Evolutionary conservation across 2,113 vertebrate species (phyloP).

Genomic region (Antechinus stuartii): DNA sequence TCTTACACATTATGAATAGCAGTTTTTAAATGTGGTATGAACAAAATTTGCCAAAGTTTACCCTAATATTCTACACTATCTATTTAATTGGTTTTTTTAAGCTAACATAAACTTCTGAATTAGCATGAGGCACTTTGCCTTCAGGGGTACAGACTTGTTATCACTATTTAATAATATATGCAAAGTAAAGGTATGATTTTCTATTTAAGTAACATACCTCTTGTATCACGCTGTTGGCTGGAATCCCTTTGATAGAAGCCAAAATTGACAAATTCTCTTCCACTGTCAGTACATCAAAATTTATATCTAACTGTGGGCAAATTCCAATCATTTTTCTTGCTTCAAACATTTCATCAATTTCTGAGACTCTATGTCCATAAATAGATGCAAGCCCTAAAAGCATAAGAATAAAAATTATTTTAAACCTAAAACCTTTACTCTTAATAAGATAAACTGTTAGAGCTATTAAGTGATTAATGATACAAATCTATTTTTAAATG

Average conservation of each 20-base stretch:
- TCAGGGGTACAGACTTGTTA: conserved; percentile 47
- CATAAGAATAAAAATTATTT: conserved; percentile 46
- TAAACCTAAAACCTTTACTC: conserved; percentile 34
- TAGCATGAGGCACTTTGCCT: conserved; percentile 8
- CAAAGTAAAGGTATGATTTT: background rate
- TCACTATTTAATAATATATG: conserved; percentile 42
- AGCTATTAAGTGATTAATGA: background rate
- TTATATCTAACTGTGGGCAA: conserved; percentile 96
- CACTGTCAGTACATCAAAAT: conserved; percentile 96
- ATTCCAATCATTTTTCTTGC: conserved; percentile 95
- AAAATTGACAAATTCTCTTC: conserved; percentile 97
- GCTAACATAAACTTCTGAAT: background rate
- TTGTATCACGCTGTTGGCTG: conserved; percentile 86
- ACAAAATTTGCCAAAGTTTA: conserved; percentile 7
- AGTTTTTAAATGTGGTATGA: background rate
- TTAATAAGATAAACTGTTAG: background rate
- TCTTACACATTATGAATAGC: background rate
- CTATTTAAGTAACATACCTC: conserved; percentile 85
- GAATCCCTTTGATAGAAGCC: conserved; percentile 95
- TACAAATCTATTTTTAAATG: background rate
- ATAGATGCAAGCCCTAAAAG: conserved; percentile 91
- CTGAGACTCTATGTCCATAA: conserved; percentile 92
- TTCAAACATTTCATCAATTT: conserved; percentile 92
- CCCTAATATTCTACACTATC: background rate
- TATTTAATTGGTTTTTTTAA: background rate